Percentiles rank a stretch among this genome's conserved stretches.
Conservation (phyloP, 2,888 invertebrate species). For the Synergus itoensis region DNA sequence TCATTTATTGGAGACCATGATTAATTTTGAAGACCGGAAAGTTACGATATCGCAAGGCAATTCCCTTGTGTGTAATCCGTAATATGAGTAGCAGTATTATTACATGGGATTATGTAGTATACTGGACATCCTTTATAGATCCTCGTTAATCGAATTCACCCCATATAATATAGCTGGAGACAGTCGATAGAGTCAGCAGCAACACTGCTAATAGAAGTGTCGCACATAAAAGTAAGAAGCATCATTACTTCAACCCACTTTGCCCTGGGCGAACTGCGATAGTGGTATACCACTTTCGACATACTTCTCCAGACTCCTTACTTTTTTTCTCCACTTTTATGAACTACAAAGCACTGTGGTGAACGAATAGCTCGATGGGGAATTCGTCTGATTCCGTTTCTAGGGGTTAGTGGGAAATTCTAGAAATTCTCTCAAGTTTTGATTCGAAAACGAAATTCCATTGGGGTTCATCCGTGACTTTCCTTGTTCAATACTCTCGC, state of each 20-base stretch:
- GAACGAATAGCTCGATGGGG: conserved; percentile 6
- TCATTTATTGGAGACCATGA: neutral
- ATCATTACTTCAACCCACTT: conserved; percentile 51
- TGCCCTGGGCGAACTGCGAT: conserved; percentile 44
- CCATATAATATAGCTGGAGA: conserved; percentile 39
- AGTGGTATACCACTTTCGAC: conserved; percentile 49
- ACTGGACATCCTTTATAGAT: neutral
- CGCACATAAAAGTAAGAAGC: conserved; percentile 54
- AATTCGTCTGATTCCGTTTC: conserved; percentile 23
- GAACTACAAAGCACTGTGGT: conserved; percentile 6
- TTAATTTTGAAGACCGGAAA: neutral
- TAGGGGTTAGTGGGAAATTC: conserved; percentile 40
- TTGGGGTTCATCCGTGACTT: conserved; percentile 2
- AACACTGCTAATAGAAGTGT: conserved; percentile 57
- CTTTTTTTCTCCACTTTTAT: conserved; percentile 20
- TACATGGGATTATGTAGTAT: conserved; percentile 10
- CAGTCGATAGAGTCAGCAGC: conserved; percentile 52
- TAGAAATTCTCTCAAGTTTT: conserved; percentile 49
- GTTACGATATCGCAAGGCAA: neutral
- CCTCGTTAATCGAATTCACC: conserved; percentile 9
- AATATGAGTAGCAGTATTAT: neutral
- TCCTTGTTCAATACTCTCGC: neutral
- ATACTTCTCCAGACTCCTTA: conserved; percentile 42
- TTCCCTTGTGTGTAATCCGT: conserved; percentile 28
- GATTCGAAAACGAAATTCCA: conserved; percentile 43